Evolutionary conservation across 2,797 vertebrate genomes (phyloP), one percentile per base, ranked within the genome.

Genomic region (Liasis olivaceus): DNA sequence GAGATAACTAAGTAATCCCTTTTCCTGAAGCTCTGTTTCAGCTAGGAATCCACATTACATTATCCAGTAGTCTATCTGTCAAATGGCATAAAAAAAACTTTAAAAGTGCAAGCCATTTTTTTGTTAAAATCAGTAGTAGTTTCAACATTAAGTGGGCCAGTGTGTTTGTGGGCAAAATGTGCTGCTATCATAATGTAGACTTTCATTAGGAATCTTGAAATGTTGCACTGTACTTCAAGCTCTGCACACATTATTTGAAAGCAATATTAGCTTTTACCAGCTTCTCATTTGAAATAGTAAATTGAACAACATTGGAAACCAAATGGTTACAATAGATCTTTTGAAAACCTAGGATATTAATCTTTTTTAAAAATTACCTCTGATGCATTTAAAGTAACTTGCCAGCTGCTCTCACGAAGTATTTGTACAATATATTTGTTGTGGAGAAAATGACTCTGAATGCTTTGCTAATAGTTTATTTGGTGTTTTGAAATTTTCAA

Each of bases 1-100:
- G 94, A 91, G 60, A 58, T 92, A 54, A 89, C 87, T 93, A 94
- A 69, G 2, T 64, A 89, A 84, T 93, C 20, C 20, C n/a, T 96
- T 95, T 92, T 58, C 58, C 26, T 60, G 51, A 54, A 91, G 64
- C 31, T 95, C 14, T 85, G 84, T 93, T 86, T 90, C 64, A 89
- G 94, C 94, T 90, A 62, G 63, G 89, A 94, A 90, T 51, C 5
- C 72, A 91, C 89, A 28, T 87, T 92, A 91, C 66, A 56, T 47
- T 90, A 26, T 94, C 12, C 28, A 6, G 14, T 90, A 93, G 42
- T 36, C 91, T 91, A 89, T 87, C 58, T 94, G 81, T 93, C 90
- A 69, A 92, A 60, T 42, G 0, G 0, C 63, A 31, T 47, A 9
- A 58, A 72, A 89, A 14, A 42, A 28, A 77, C 13, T 91, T 62